Conservation (phyloP, 2,888 invertebrate genomes). For the Pseudococcus longispinus region DNA sequence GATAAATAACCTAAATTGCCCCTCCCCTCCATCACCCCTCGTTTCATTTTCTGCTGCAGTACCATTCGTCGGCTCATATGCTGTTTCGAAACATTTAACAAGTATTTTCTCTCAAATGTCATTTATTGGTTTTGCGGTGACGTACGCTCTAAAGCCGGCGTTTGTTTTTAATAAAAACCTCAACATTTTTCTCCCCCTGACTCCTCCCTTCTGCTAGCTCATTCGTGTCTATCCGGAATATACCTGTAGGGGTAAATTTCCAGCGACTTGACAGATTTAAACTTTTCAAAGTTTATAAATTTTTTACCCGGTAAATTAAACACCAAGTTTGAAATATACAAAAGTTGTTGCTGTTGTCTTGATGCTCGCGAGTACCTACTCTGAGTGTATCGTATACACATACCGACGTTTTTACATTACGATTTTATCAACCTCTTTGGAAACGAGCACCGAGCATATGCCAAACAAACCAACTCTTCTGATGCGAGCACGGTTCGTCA, state of each 20-base stretch:
- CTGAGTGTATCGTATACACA: background rate
- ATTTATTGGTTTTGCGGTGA: conserved; percentile 12
- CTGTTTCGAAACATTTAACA: background rate
- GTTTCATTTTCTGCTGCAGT: background rate
- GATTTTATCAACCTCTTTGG: background rate
- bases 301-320: conserved; percentile 13
- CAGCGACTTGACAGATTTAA: background rate
- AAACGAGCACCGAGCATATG: background rate
- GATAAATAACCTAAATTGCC: background rate
- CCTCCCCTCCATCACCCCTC: background rate
- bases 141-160: background rate
- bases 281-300: conserved; percentile 28
- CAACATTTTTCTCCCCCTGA: background rate
- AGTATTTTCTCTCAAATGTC: background rate
- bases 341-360: background rate
- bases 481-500: too few relatives aligned
- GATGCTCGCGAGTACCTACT: background rate
- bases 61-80: background rate
- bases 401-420: background rate
- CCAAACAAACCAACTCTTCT: background rate
- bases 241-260: background rate
- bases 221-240: background rate
- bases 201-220: background rate
- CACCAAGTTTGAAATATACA: conserved; percentile 6
- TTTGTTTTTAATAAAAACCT: conserved; percentile 23